These are phyloP conservation scores for Bubo bubo DNA, from an alignment of 2,113 vertebrate genomes.

Conservation along the genomic window DNA sequence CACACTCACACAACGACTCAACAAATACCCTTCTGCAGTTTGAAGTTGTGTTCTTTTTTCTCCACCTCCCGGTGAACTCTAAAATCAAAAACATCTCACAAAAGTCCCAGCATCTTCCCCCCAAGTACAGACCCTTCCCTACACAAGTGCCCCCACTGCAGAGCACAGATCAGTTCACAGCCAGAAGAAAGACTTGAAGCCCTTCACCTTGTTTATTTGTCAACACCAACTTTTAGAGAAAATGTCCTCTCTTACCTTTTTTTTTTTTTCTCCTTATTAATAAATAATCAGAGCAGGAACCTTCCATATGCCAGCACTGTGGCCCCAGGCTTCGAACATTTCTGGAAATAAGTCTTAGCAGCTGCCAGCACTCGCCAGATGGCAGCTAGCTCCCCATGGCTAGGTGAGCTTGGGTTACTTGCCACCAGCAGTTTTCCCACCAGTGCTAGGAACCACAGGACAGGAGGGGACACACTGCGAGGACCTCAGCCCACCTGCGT, in stretches of 20 bases:
- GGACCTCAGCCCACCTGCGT: neutral
- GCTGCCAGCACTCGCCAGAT: neutral
- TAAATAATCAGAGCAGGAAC: neutral
- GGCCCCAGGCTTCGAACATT: neutral
- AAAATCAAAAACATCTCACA: neutral
- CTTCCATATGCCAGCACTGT: neutral
- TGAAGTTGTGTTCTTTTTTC: no score
- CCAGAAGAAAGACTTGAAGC: neutral
- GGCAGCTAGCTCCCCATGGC: neutral
- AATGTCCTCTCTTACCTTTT: neutral
- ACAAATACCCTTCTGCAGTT: neutral
- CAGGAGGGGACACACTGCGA: rapidly evolving
- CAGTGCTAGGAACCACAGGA: rapidly evolving
- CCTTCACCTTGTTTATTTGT: neutral
- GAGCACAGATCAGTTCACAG: neutral
- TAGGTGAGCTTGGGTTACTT: neutral
- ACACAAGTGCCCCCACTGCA: neutral
- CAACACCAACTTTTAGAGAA: neutral
- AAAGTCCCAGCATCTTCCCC: neutral
- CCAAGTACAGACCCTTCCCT: neutral
- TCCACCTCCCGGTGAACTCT: neutral
- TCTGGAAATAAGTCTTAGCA: neutral
- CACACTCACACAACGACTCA: neutral
- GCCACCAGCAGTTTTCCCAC: neutral
- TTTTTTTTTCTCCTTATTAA: neutral